Percentiles rank a stretch among this genome's conserved stretches.
These are phyloP conservation scores for Hippocampus comes DNA, from an alignment of 2,113 vertebrate genomes.

Conservation along the genomic window DNA sequence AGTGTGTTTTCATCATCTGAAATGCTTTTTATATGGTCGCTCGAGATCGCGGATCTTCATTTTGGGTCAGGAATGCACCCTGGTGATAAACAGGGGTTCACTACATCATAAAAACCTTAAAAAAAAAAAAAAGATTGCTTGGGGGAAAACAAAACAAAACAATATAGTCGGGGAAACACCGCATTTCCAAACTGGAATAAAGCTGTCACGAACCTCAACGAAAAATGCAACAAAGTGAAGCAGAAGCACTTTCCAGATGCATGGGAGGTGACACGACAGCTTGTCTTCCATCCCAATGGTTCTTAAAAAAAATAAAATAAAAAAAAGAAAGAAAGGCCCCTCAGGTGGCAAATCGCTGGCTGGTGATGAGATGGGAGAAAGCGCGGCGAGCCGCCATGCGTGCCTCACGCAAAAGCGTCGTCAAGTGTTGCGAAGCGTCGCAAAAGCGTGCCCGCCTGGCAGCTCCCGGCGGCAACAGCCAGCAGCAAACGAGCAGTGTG, in stretches of 20 bases:
- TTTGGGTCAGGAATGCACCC: not conserved
- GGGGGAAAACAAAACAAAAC: too few species aligned
- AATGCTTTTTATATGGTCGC: not conserved
- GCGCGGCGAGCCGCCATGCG: not conserved
- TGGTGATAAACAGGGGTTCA: not conserved
- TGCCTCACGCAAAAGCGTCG: not conserved
- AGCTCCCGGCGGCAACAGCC: conserved; percentile 20
- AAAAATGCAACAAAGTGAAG: not conserved
- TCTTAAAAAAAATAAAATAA: too few species aligned
- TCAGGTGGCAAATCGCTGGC: not conserved
- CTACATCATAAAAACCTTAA: too few species aligned
- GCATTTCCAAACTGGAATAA: not conserved
- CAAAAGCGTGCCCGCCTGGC: not conserved
- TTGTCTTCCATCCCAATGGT: not conserved
- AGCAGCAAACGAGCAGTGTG: conserved; percentile 27
- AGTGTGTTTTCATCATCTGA: not conserved
- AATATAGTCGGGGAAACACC: not conserved
- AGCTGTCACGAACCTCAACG: too few species aligned
- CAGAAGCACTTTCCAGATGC: not conserved
- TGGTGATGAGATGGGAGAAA: not conserved
- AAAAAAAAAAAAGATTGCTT: not conserved
- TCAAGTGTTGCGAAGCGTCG: not conserved
- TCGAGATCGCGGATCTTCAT: not conserved
- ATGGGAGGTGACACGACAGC: too few species aligned
- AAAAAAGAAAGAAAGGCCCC: not conserved